Percentiles rank a stretch among this genome's conserved stretches.
Conservation (phyloP, 2,113 vertebrate species). For the Ophthalmotilapia sp. region DNA sequence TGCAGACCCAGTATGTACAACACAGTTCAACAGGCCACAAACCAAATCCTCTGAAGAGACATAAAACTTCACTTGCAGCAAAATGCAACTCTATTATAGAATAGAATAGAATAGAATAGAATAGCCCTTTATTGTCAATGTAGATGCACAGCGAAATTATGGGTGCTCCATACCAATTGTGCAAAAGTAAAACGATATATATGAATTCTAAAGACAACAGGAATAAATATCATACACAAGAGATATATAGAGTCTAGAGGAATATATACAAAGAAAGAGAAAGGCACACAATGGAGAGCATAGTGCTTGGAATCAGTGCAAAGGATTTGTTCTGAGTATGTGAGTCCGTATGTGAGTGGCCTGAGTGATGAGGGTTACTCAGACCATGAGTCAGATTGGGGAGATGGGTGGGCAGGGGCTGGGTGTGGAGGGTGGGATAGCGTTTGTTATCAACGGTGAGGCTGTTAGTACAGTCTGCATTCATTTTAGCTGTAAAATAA, state of each 20-base stretch:
- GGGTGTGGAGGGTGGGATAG: background rate
- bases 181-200: background rate
- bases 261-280: background rate
- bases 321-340: background rate
- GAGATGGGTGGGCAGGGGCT: background rate
- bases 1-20: background rate
- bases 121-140: background rate
- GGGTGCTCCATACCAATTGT: background rate
- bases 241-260: background rate
- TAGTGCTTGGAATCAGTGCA: background rate
- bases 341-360: background rate
- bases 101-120: background rate
- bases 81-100: background rate
- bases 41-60: background rate
- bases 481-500: background rate
- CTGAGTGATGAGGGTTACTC: background rate
- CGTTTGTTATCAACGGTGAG: background rate
- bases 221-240: background rate
- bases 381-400: background rate
- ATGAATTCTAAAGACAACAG: background rate
- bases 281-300: background rate
- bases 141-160: background rate
- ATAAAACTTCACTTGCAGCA: background rate
- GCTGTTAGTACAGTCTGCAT: background rate
- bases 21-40: background rate